Evolutionary conservation across 2,888 invertebrate genomes (phyloP).

Genomic region (Phengaris arion): DNA sequence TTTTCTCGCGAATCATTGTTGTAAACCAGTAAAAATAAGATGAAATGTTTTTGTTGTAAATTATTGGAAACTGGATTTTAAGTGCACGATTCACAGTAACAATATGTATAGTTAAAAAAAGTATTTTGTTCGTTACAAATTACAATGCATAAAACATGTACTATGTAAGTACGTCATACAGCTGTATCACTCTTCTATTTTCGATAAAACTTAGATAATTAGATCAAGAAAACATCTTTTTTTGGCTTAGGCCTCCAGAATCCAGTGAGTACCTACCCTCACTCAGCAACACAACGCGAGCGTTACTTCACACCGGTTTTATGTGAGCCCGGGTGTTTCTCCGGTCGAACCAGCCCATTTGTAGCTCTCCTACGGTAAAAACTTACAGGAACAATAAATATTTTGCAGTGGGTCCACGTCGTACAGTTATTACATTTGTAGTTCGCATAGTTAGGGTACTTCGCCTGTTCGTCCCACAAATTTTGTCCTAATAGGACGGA

Average conservation of each 20-base stretch:
- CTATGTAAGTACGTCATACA: no score
- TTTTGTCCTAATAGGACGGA: no score
- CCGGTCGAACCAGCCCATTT: not conserved
- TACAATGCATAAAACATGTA: no score
- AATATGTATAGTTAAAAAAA: not conserved
- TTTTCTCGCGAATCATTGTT: constrained; percentile 13
- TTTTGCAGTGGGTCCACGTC: not conserved
- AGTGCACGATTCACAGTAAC: constrained; percentile 6
- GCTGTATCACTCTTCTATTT: not conserved
- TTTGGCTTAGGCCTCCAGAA: not conserved
- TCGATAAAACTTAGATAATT: not conserved
- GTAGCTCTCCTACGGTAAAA: not conserved
- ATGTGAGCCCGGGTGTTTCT: not conserved
- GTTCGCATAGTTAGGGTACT: not conserved
- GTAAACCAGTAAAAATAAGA: not conserved
- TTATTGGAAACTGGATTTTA: constrained; percentile 17
- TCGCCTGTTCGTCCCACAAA: no score
- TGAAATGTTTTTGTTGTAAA: constrained; percentile 11
- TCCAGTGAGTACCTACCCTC: no score
- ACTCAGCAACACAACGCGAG: not conserved
- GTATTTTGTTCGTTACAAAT: not conserved
- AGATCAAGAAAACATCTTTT: not conserved
- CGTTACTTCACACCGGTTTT: not conserved
- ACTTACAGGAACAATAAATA: not conserved
- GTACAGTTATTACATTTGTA: not conserved